Percentiles rank a stretch among this genome's conserved stretches.
phyloP scores from a whole-genome alignment of 2,888 invertebrate genomes.

The Unio delphinus region DNA sequence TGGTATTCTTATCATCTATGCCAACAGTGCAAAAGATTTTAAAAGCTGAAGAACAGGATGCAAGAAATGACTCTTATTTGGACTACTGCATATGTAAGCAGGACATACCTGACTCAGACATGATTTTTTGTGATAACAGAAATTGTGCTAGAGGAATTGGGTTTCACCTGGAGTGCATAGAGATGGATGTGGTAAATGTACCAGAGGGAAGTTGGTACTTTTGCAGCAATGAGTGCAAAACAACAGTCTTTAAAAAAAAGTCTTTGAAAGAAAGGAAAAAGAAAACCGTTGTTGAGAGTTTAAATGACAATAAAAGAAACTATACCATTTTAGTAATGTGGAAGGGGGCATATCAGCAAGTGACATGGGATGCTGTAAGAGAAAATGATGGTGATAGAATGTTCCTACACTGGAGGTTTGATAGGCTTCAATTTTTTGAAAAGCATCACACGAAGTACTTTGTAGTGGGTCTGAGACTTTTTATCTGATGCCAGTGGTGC shows the following conservation, averaged over 20 bases:
- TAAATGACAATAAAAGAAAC: slow-evolving; percentile 7
- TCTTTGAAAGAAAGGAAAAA: background rate
- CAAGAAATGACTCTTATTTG: background rate
- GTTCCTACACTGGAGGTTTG: slow-evolving; percentile 28
- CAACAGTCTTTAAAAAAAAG: background rate
- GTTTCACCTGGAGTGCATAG: slow-evolving; percentile 21
- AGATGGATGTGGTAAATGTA: slow-evolving; percentile 15
- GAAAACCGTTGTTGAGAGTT: slow-evolving; percentile 5
- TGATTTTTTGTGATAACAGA: slow-evolving; percentile 18
- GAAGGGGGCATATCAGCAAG: slow-evolving; percentile 20
- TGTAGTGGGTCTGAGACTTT: slow-evolving; percentile 15
- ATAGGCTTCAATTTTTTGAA: slow-evolving; percentile 26
- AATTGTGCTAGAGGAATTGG: slow-evolving; percentile 15
- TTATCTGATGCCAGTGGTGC: slow-evolving; percentile 22
- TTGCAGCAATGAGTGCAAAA: slow-evolving; percentile 8
- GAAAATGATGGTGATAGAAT: slow-evolving; percentile 33
- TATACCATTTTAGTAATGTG: slow-evolving; percentile 13
- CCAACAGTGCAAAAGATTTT: slow-evolving; percentile 7
- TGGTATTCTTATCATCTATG: slow-evolving; percentile 13
- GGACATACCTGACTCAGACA: slow-evolving; percentile 8
- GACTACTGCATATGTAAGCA: slow-evolving; percentile 12
- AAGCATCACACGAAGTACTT: slow-evolving; percentile 17
- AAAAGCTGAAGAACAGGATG: background rate
- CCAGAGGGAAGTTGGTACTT: slow-evolving; percentile 16
- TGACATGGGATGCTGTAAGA: slow-evolving; percentile 25